These are phyloP conservation scores for Crotalus viridis DNA, from an alignment of 2,113 vertebrate genomes.

Conservation along the genomic window DNA sequence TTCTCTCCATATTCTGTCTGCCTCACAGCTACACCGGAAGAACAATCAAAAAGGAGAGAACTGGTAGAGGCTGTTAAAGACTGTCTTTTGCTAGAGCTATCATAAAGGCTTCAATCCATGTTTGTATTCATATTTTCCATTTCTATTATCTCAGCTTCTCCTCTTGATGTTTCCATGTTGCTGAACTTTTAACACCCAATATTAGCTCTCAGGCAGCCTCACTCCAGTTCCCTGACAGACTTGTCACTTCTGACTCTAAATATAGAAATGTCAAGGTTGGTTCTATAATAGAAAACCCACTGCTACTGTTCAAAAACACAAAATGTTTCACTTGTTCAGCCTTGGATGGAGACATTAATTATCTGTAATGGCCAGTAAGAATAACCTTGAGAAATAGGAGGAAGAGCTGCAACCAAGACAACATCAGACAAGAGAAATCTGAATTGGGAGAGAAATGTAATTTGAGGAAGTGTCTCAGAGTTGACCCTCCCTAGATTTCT, in stretches of 20 bases:
- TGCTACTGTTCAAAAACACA: neutral
- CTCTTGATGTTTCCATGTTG: neutral
- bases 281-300: neutral
- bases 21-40: neutral
- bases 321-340: neutral
- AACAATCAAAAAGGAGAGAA: neutral
- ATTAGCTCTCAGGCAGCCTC: neutral
- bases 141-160: slow-evolving; percentile 11
- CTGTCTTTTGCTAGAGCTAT: neutral
- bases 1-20: neutral
- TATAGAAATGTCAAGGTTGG: slow-evolving; percentile 2
- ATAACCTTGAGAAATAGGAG: neutral
- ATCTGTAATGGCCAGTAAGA: neutral
- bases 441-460: neutral
- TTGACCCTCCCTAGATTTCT: neutral
- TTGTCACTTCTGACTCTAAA: slow-evolving; percentile 29
- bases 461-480: neutral
- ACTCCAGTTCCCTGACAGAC: accelerated
- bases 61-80: neutral
- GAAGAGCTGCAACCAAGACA: neutral
- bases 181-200: slow-evolving; percentile 1
- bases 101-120: neutral
- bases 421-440: neutral
- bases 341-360: slow-evolving; percentile 11
- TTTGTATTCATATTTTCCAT: neutral